Percentiles rank a stretch among this genome's conserved stretches.
Evolutionary conservation across 2,113 vertebrate species (phyloP).

Genomic region (Psilopsiagon aymara): DNA sequence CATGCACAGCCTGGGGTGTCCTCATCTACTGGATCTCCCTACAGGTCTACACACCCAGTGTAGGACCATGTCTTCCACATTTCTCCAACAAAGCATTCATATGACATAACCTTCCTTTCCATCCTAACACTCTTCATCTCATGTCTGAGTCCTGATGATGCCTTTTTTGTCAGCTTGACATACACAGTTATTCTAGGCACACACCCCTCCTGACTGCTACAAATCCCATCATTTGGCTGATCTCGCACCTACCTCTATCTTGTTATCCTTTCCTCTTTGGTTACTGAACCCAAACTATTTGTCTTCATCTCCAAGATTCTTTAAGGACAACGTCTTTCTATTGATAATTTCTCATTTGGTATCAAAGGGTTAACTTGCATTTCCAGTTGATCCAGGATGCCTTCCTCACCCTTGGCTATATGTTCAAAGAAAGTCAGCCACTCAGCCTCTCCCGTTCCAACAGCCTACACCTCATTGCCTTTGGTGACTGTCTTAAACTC

Average conservation of each 20-base stretch:
- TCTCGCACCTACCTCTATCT: background rate
- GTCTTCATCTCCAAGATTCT: background rate
- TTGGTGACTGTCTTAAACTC: background rate
- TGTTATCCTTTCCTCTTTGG: background rate
- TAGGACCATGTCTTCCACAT: background rate
- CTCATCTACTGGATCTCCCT: background rate
- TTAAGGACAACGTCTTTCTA: background rate
- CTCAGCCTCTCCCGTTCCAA: background rate
- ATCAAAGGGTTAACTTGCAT: background rate
- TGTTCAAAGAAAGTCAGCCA: background rate
- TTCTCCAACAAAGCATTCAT: background rate
- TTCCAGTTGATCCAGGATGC: background rate
- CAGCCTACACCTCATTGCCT: background rate
- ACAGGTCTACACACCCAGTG: background rate
- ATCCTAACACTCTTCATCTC: background rate
- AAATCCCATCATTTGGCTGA: background rate
- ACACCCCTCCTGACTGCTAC: background rate
- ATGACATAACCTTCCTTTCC: background rate
- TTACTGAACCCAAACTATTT: background rate
- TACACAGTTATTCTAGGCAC: background rate
- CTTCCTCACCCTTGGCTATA: background rate
- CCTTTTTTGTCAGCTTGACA: background rate
- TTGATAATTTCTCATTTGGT: background rate
- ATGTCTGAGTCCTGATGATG: fast-evolving
- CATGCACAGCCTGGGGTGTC: background rate